Conservation (phyloP, 64 coral and sea anemone genomes). For the Astreopora myriophthalma region DNA sequence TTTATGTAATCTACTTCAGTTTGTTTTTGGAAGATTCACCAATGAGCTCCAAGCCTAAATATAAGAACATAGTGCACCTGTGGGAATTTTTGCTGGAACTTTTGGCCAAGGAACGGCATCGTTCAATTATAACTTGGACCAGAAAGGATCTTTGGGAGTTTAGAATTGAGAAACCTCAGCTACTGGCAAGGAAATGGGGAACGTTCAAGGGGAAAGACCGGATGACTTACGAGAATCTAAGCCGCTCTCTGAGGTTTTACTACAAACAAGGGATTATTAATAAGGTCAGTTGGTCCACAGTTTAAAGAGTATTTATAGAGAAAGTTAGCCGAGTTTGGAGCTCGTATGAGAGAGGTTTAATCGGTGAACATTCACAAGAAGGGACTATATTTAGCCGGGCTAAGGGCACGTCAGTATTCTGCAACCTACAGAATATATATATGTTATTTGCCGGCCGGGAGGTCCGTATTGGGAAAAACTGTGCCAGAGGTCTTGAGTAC, state of each 20-base stretch:
- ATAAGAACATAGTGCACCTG: conserved; percentile 73
- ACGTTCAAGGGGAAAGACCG: conserved; percentile 33
- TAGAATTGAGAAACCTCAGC: conserved; percentile 55
- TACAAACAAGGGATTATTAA: conserved; percentile 67
- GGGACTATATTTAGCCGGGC: too few species aligned
- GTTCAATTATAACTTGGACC: conserved; percentile 57
- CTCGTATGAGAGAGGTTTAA: too few species aligned
- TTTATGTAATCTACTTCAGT: not conserved
- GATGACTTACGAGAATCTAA: conserved; percentile 77
- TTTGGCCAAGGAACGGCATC: conserved; percentile 8
- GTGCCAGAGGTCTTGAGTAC: too few species aligned
- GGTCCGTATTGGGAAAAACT: too few species aligned
- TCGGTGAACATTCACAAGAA: too few species aligned
- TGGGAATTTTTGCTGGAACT: conserved; percentile 78
- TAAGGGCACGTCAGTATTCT: too few species aligned
- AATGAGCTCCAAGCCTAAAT: not conserved
- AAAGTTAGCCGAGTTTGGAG: too few species aligned
- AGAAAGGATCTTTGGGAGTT: conserved; percentile 45
- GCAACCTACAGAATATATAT: too few species aligned
- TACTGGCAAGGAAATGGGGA: conserved; percentile 64
- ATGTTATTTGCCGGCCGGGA: too few species aligned
- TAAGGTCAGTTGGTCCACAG: conserved; percentile 41
- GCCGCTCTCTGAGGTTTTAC: conserved; percentile 66
- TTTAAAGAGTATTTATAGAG: too few species aligned
- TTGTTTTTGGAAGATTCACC: not conserved